These are phyloP conservation scores for Montipora capricornis DNA, from an alignment of 64 coral and sea anemone species.

Conservation along the genomic window DNA sequence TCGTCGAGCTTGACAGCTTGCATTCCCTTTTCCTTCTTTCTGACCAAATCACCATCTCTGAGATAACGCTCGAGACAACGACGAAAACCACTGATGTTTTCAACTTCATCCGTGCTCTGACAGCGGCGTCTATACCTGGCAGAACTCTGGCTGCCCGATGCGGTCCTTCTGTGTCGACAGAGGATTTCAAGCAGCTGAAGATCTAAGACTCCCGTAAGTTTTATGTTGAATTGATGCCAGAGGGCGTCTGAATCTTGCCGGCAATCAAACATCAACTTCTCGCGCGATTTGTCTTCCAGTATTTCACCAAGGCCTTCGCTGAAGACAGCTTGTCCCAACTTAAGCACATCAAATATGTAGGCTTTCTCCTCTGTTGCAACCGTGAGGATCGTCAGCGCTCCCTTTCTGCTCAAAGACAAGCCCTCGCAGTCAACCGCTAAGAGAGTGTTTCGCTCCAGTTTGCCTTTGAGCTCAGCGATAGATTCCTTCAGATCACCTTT, in stretches of 20 bases:
- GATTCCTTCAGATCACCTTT: slow-evolving; percentile 28
- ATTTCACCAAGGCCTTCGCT: slow-evolving; percentile 40
- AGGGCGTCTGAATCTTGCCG: slow-evolving; percentile 72
- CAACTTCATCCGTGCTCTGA: not conserved
- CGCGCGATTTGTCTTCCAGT: slow-evolving; percentile 52
- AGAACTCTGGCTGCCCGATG: not conserved
- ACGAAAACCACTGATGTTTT: slow-evolving; percentile 24
- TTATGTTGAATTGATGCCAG: slow-evolving; percentile 47
- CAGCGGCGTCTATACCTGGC: not conserved
- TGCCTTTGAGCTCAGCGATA: slow-evolving; percentile 35
- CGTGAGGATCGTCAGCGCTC: slow-evolving; percentile 36
- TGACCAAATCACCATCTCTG: not conserved
- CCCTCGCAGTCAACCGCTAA: slow-evolving; percentile 68
- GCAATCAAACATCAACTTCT: slow-evolving; percentile 75
- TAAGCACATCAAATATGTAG: slow-evolving; percentile 59
- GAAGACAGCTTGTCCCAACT: slow-evolving; percentile 58
- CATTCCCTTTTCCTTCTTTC: slow-evolving; percentile 32
- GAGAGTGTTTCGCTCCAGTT: slow-evolving; percentile 42
- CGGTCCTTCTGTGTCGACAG: not conserved
- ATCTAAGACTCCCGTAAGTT: slow-evolving; percentile 55
- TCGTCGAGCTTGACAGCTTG: not conserved
- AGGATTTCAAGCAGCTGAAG: slow-evolving; percentile 69
- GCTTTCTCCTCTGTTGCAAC: slow-evolving; percentile 62
- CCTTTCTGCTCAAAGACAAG: slow-evolving; percentile 58
- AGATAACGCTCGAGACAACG: slow-evolving; percentile 38